Base-by-base conservation (phyloP, 2,888 invertebrate species). In the Meghimatium bilineatum region DNA sequence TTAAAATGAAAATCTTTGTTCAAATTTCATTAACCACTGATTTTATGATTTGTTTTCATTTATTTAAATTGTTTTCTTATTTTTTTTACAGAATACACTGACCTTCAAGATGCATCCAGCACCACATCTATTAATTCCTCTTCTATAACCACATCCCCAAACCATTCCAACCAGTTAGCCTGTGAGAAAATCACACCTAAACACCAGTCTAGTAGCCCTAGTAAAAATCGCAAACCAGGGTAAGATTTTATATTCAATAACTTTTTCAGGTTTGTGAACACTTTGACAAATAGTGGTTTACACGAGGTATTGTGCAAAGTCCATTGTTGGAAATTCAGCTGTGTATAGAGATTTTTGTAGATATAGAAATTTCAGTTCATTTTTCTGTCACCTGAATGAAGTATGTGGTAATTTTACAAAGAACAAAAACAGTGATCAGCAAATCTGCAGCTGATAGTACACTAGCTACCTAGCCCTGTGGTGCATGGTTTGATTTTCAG, bases 91-190 rank as follows among this genome's bases (percentile, higher is more conserved):
- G 88, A 88, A 34, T 88, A 87, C 80, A 83, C 82, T 75, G 88
- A 87, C 66, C 86, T 80, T 38, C 79, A 82, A 12, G 88, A 87
- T 38, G 81, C 66, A 5, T 85, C 85, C 49, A 85, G 85, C 44
- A 88, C 87, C 75, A 80, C 80, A 2, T 88, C 88, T 29, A 63
- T 88, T 52, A 83, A 85, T 52, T 88, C 88, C 10, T 84, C 87
- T 5, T 49, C 80, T 8, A 34, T 74, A 44, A 77, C 80, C 36
- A 60, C 69, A 44, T 44, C 44, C 44, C 44, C 72, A 75, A 75
- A 26, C 38, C 84, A 84, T 52, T 85, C 85, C 83, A 80, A 26
- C 20, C 78, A 72, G 63, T 78, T 76, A 32, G 77, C 77, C 56
- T 77, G 82, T 72, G 80, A 81, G 17, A 84, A 86, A 80, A 79